Percentiles rank a stretch among this genome's conserved stretches.
Conservation (phyloP, 2,797 vertebrate species). For the Crocidura indochinensis region DNA sequence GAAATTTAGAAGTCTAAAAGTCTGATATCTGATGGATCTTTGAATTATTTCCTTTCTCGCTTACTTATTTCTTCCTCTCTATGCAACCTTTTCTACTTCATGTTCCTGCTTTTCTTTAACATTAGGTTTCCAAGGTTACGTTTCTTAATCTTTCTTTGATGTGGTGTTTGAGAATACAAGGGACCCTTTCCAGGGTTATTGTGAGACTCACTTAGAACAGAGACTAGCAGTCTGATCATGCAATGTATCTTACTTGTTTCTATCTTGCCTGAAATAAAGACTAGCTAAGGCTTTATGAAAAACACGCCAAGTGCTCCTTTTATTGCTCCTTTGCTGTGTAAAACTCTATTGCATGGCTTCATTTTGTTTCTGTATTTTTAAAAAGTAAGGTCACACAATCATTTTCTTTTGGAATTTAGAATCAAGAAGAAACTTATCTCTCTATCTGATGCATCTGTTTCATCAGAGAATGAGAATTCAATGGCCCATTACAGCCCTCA, state of each 20-base stretch:
- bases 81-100: background rate
- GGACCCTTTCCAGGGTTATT: background rate
- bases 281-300: background rate
- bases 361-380: constrained; percentile 18
- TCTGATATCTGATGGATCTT: background rate
- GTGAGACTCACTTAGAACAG: constrained; percentile 26
- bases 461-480: background rate
- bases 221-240: background rate
- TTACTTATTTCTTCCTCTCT: constrained; percentile 15
- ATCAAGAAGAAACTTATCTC: constrained; percentile 19
- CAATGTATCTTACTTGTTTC: constrained; percentile 15
- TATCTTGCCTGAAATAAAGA: constrained; percentile 50
- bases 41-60: constrained; percentile 6
- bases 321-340: constrained; percentile 16
- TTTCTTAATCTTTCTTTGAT: constrained; percentile 11
- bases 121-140: constrained; percentile 4
- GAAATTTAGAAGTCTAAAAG: background rate
- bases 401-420: constrained; percentile 46
- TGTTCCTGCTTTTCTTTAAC: constrained; percentile 40
- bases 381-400: background rate
- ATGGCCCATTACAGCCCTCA: background rate
- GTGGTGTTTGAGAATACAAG: constrained; percentile 46
- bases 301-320: constrained; percentile 7
- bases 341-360: background rate
- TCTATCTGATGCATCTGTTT: background rate